Conservation (phyloP, 2,113 vertebrate genomes). For the Rhadina sibilatrix region DNA sequence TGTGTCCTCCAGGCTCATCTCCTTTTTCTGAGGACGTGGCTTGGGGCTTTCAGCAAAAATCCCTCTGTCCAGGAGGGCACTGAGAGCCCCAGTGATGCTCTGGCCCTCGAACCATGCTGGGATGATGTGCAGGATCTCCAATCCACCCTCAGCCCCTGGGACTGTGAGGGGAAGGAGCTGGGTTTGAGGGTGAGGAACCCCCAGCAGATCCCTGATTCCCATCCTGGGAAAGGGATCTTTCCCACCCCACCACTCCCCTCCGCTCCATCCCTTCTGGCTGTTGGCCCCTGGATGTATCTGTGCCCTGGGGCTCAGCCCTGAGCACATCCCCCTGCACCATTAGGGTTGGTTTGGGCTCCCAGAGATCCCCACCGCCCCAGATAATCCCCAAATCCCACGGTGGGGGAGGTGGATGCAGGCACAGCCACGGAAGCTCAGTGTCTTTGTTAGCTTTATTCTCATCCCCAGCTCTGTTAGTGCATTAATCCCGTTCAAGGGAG, state of each 20-base stretch:
- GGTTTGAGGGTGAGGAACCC: not conserved
- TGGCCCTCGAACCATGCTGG: fast-evolving
- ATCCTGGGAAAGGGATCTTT: not conserved
- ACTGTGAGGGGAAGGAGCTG: not conserved
- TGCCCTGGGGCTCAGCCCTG: not conserved
- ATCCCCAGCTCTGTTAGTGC: not conserved
- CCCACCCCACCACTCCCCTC: fast-evolving
- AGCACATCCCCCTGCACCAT: fast-evolving
- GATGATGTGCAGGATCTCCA: not conserved
- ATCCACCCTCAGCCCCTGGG: not conserved
- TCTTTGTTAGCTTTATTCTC: constrained; percentile 11
- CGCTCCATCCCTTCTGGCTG: fast-evolving
- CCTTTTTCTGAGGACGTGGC: not conserved
- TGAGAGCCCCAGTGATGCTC: not conserved
- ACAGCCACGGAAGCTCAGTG: fast-evolving
- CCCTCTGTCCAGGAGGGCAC: not conserved
- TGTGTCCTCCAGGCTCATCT: not conserved
- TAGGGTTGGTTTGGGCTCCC: not conserved
- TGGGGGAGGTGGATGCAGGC: not conserved
- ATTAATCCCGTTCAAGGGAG: not conserved
- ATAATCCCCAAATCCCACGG: fast-evolving
- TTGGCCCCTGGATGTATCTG: fast-evolving
- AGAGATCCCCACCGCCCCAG: fast-evolving
- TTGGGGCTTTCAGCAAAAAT: not conserved
- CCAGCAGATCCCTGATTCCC: not conserved